A percentile compares a stretch with the other conserved stretches of the same genome.
These are phyloP conservation scores for Microplitis deprimator DNA, from an alignment of 2,888 invertebrate species.

Conservation along the genomic window DNA sequence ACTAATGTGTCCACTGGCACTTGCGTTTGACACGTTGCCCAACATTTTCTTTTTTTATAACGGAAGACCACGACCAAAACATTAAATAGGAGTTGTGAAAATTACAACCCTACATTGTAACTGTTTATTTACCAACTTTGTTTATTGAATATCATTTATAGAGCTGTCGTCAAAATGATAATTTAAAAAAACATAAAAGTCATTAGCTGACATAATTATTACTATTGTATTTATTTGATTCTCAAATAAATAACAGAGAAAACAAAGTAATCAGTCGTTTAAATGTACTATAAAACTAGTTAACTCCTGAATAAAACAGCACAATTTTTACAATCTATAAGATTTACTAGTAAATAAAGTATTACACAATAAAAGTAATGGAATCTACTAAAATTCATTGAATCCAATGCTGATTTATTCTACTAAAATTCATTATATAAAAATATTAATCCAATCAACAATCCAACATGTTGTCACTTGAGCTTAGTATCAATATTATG, in stretches of 20 bases:
- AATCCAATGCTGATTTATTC: background rate
- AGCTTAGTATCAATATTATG: constrained; percentile 9
- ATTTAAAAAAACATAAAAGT: background rate
- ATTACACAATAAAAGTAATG: background rate
- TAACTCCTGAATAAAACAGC: no score
- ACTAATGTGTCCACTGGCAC: constrained; percentile 59
- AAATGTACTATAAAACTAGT: no score
- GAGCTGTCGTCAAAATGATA: no score
- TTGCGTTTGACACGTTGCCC: constrained; percentile 63
- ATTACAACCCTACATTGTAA: background rate
- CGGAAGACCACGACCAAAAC: background rate
- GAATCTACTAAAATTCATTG: background rate
- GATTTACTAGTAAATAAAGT: background rate
- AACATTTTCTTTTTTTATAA: constrained; percentile 57
- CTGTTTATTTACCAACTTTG: background rate
- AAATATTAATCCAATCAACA: background rate
- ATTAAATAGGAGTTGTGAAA: background rate
- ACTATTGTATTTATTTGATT: background rate
- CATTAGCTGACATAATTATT: background rate
- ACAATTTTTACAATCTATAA: background rate
- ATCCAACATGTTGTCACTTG: background rate
- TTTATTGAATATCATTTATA: no score
- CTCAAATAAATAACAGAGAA: no score
- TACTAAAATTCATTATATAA: background rate
- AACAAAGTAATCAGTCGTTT: no score